Percentiles rank a stretch among this genome's conserved stretches.
These are phyloP conservation scores for Pimephales promelas DNA, from an alignment of 2,113 vertebrate genomes.

Conservation along the genomic window DNA sequence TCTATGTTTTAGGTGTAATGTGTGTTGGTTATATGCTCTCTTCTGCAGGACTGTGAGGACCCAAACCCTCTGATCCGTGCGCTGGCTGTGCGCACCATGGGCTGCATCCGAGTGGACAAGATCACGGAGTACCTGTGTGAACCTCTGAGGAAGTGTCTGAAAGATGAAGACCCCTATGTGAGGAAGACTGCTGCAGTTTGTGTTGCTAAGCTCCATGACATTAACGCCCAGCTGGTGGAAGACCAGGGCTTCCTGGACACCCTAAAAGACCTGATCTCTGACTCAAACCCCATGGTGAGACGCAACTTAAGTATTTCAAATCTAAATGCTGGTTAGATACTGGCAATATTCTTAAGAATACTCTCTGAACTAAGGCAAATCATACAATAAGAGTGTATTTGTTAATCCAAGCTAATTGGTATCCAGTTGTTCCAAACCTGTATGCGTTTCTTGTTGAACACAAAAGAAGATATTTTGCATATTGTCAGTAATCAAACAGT, in stretches of 20 bases:
- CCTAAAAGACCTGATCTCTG: conserved; percentile 96
- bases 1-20: not conserved
- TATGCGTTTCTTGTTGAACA: too few species aligned
- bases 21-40: not conserved
- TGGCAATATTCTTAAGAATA: too few species aligned
- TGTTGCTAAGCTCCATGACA: conserved; percentile 96
- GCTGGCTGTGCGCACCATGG: conserved; percentile 95
- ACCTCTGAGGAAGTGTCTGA: conserved; percentile 94
- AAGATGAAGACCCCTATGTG: conserved; percentile 97
- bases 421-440: too few species aligned
- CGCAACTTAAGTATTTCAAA: too few species aligned
- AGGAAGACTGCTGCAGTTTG: conserved; percentile 95
- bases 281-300: conserved; percentile 97
- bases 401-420: too few species aligned
- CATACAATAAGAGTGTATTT: too few species aligned
- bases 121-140: conserved; percentile 97
- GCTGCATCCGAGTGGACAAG: conserved; percentile 97
- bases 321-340: too few species aligned
- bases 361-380: too few species aligned
- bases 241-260: conserved; percentile 98
- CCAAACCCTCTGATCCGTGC: conserved; percentile 96
- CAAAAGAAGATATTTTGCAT: too few species aligned
- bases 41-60: conserved; percentile 91
- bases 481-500: too few species aligned
- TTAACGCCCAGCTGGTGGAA: conserved; percentile 96